A percentile compares a stretch with the other conserved stretches of the same genome.
These are phyloP conservation scores for Scotopteryx bipunctaria DNA, from an alignment of 2,888 invertebrate genomes.

Conservation along the genomic window DNA sequence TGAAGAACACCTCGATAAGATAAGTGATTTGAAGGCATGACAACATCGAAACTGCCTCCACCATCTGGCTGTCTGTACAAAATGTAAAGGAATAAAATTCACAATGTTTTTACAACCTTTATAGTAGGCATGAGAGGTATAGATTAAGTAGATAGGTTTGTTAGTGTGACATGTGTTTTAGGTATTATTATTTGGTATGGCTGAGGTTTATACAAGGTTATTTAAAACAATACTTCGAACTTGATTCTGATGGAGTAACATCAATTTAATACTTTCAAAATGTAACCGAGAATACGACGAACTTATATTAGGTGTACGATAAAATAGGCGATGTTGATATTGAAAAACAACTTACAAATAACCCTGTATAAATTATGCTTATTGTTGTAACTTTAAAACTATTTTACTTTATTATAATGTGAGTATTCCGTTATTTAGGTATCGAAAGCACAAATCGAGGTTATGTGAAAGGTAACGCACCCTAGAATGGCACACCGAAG, in stretches of 20 bases:
- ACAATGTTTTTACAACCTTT: slow-evolving; percentile 37
- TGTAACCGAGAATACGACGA: slow-evolving; percentile 26
- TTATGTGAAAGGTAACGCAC: slow-evolving; percentile 75
- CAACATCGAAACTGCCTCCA: slow-evolving; percentile 29
- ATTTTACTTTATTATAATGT: slow-evolving; percentile 71
- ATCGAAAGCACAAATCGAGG: slow-evolving; percentile 76
- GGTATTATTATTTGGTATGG: slow-evolving; percentile 69
- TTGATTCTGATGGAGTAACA: slow-evolving; percentile 15
- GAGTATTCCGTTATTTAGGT: slow-evolving; percentile 74
- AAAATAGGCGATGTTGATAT: slow-evolving; percentile 32
- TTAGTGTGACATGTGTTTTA: slow-evolving; percentile 31
- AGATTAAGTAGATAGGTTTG: slow-evolving; percentile 22
- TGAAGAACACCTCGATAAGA: slow-evolving; percentile 20
- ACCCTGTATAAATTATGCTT: slow-evolving; percentile 83
- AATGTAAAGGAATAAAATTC: slow-evolving; percentile 31
- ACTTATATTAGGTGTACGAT: slow-evolving; percentile 37
- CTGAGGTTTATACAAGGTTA: slow-evolving; percentile 81
- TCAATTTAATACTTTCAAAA: slow-evolving; percentile 30
- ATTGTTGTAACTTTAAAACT: slow-evolving; percentile 71
- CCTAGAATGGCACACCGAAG: slow-evolving; percentile 78
- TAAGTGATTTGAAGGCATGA: slow-evolving; percentile 24
- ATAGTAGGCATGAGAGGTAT: slow-evolving; percentile 33
- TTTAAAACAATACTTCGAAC: slow-evolving; percentile 46
- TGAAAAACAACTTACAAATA: slow-evolving; percentile 68
- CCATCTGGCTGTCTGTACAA: slow-evolving; percentile 30